Conservation (phyloP, 2,797 vertebrate species). For the Vespertilio murinus region DNA sequence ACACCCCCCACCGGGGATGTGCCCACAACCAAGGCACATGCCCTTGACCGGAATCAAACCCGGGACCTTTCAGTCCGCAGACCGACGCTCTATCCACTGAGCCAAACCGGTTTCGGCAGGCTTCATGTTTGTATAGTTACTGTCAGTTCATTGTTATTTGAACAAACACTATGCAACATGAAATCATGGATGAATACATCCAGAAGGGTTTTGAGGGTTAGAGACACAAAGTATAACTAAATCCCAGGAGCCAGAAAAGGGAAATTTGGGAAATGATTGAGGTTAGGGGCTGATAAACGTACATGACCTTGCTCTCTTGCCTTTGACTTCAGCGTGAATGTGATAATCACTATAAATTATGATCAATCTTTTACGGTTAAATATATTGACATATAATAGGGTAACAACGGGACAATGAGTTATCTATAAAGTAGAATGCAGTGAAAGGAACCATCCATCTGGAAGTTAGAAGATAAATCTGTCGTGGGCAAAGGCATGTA, state of each 20-base stretch:
- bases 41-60: no score
- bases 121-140: neutral
- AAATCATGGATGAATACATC: no score
- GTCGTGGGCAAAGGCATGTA: neutral
- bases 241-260: neutral
- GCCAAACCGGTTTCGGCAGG: no score
- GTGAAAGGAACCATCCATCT: neutral
- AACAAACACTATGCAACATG: neutral
- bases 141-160: neutral
- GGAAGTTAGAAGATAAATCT: conserved; percentile 14
- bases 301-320: rapidly evolving
- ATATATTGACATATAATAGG: neutral
- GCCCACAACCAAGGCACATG: no score
- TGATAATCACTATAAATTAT: neutral
- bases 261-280: neutral
- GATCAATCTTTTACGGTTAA: neutral
- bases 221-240: neutral
- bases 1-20: no score
- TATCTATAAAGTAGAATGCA: neutral
- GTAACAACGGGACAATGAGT: neutral
- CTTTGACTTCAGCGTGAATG: neutral
- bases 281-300: neutral
- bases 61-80: no score
- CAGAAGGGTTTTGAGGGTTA: neutral
- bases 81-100: no score